Base-by-base conservation (phyloP, 2,113 vertebrate species). In the Nothoprocta pentlandii region DNA sequence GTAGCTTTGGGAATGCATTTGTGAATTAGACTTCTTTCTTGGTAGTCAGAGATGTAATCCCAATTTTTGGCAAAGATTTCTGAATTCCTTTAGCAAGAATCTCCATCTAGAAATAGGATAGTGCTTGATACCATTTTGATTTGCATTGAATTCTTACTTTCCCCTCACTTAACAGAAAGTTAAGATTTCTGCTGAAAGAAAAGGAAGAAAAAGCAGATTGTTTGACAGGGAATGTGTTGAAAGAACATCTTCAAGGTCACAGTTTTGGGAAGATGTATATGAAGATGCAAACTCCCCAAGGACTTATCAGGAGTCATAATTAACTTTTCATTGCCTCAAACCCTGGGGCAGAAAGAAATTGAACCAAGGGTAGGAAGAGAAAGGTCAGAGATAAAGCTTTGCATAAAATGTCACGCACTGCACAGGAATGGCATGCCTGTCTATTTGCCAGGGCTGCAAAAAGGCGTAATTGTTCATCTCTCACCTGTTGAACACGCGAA, bases 361-460 rank as follows among this genome's bases (percentile, higher is more conserved):
- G 92, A 95, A 94, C 46, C 56, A 23, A 92, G 79, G 78, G 85
- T 76, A 84, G 87, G 85, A 51, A 76, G 80, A 84, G 84, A 95
- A 95, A 95, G 93, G 94, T 94, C 92, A 96, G 58, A 78, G 79
- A 85, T 23, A 93, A 95, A 94, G 75, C 7, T 30, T 74, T 83
- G 61, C 28, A 47, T 83, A 77, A 96, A 96, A 96, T 94, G 92
- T 88, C 92, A 92, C 44, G 21, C 2, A 1, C 74, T 73, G 30
- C 0, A 2, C 47, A 75, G 70, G 53, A 93, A 84, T 21, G 41
- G 39, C 74, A 56, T 1, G 26, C 9, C 22, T 8, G 25, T 44
- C 9, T 47, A 36, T 79, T 81, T 63, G 54, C 78, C 74, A 67
- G 39, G 11, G 86, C 79, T 73, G 74, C 74, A 25, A 64, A 78